Percentiles rank a stretch among this genome's conserved stretches.
Evolutionary conservation across 2,113 vertebrate genomes (phyloP).

Genomic region (Seriola dumerili): DNA sequence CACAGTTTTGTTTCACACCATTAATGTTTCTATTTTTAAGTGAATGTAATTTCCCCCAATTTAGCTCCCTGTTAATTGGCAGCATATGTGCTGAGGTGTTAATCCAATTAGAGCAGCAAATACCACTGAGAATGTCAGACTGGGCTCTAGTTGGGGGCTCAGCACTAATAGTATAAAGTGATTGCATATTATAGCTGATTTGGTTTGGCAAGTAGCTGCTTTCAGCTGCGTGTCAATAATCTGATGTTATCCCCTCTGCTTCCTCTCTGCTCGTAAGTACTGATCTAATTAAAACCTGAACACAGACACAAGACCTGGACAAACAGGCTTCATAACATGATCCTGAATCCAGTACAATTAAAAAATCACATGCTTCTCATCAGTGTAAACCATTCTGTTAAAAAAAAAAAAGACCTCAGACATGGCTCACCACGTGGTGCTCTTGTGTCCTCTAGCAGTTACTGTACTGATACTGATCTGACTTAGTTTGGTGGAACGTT

Average conservation of each 20-base stretch:
- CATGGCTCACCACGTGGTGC: neutral
- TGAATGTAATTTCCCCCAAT: slow-evolving; percentile 45
- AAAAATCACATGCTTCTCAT: neutral
- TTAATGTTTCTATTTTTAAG: slow-evolving; percentile 61
- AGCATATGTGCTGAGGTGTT: slow-evolving; percentile 52
- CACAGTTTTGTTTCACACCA: slow-evolving; percentile 53
- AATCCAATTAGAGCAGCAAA: slow-evolving; percentile 48
- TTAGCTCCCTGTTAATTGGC: slow-evolving; percentile 47
- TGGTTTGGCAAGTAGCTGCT: slow-evolving; percentile 23
- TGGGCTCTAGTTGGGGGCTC: slow-evolving; percentile 31
- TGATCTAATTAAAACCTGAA: neutral
- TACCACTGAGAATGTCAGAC: slow-evolving; percentile 46
- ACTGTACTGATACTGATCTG: neutral
- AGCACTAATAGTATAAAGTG: slow-evolving; percentile 39
- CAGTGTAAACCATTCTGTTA: neutral
- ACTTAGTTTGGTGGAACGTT: too few species aligned
- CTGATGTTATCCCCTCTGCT: slow-evolving; percentile 6
- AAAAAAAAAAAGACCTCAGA: too few species aligned
- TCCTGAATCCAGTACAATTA: neutral
- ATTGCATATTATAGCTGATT: slow-evolving; percentile 21
- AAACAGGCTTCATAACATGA: neutral
- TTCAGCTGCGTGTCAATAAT: slow-evolving; percentile 23
- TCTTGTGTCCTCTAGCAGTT: neutral
- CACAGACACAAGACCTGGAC: neutral
- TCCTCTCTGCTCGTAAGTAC: neutral